Conservation (phyloP, 2,797 vertebrate species). For the Paedocypris micromegethes region DNA sequence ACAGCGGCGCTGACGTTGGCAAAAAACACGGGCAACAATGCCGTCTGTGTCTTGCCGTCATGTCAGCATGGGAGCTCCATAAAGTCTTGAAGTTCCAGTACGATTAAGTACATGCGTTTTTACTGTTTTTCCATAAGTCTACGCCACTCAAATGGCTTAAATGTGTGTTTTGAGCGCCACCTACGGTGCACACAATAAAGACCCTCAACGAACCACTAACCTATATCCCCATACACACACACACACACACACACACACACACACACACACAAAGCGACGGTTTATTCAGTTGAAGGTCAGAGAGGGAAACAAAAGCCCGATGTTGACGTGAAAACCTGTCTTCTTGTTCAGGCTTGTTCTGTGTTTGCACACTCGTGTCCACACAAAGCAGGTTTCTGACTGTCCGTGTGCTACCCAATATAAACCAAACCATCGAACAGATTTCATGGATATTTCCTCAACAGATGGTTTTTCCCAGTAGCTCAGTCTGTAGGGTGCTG, state of each 20-base stretch:
- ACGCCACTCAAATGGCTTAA: too few species aligned
- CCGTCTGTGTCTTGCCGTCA: conserved; percentile 29
- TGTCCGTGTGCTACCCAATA: conserved; percentile 10
- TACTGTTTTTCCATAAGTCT: neutral
- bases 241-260: too few species aligned
- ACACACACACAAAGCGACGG: too few species aligned
- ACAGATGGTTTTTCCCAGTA: too few species aligned
- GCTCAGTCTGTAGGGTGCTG: too few species aligned
- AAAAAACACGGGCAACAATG: conserved; percentile 39
- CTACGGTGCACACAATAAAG: too few species aligned
- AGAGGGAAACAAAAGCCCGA: neutral
- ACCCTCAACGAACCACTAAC: too few species aligned
- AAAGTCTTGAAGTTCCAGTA: conserved; percentile 19
- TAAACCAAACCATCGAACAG: conserved; percentile 1
- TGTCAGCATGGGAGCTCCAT: conserved; percentile 11
- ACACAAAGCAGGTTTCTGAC: conserved; percentile 10
- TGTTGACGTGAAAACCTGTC: conserved; percentile 7
- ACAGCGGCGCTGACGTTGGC: conserved; percentile 27
- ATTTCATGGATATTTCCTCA: too few species aligned
- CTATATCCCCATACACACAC: too few species aligned
- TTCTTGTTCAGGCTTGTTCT: conserved; percentile 3
- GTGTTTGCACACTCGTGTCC: conserved; percentile 14
- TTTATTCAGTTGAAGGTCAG: neutral
- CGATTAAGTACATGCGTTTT: neutral
- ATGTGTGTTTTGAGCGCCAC: too few species aligned